Conservation (phyloP, 1,140 invertebrate genomes). For the Bombus vancouverensis region DNA sequence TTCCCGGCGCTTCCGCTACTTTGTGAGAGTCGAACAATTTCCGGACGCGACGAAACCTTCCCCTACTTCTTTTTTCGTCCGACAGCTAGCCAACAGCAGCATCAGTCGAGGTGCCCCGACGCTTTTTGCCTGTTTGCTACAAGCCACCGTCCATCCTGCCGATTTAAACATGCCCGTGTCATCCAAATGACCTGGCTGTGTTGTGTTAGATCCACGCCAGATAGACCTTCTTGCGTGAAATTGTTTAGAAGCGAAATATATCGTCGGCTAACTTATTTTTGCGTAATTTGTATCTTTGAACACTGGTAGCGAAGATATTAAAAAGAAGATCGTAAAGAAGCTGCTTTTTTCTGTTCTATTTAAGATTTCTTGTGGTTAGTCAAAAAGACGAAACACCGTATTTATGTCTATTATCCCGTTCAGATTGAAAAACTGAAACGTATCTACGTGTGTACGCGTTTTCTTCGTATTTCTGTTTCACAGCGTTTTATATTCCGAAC, state of each 20-base stretch:
- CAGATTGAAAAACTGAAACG: too few relatives aligned
- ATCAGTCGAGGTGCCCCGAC: background rate
- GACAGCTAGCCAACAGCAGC: background rate
- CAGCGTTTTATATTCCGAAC: too few relatives aligned
- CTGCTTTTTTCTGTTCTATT: too few relatives aligned
- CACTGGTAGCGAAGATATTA: too few relatives aligned
- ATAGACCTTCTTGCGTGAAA: background rate
- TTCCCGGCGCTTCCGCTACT: constrained; percentile 68
- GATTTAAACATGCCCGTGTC: constrained; percentile 23
- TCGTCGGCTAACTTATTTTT: background rate
- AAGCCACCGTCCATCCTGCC: constrained; percentile 19
- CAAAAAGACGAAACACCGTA: too few relatives aligned
- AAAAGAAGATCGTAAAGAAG: too few relatives aligned
- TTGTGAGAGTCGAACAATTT: constrained; percentile 71
- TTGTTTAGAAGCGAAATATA: background rate
- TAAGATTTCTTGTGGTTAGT: too few relatives aligned
- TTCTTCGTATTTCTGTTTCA: too few relatives aligned
- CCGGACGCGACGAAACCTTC: constrained; percentile 64
- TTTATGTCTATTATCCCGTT: too few relatives aligned
- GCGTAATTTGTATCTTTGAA: background rate
- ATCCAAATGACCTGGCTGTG: background rate
- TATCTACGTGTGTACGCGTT: too few relatives aligned
- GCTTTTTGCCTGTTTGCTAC: constrained; percentile 48
- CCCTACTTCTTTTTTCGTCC: constrained; percentile 23
- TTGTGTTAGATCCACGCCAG: background rate